Evolutionary conservation across 2,113 vertebrate genomes (phyloP).

Genomic region (Microcebus murinus): DNA sequence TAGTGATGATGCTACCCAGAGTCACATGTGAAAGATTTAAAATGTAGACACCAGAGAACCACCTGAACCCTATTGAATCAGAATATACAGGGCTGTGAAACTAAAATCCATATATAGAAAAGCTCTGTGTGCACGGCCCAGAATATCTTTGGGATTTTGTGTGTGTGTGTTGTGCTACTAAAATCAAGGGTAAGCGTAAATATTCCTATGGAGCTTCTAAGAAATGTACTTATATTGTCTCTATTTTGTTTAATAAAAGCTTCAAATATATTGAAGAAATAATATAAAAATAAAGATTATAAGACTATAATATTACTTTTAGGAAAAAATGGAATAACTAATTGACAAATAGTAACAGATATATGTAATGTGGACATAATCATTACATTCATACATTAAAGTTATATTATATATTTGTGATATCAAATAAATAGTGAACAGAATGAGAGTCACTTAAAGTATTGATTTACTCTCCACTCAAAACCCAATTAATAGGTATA

Average conservation of each 20-base stretch:
- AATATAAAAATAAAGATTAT: neutral
- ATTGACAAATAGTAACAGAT: conserved; percentile 5
- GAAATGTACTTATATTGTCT: neutral
- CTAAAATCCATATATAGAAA: neutral
- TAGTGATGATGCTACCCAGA: neutral
- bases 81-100: neutral
- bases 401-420: neutral
- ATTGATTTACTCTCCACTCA: neutral
- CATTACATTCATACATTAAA: neutral
- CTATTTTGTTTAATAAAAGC: neutral
- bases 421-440: neutral
- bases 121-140: neutral
- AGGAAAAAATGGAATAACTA: neutral
- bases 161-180: neutral
- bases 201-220: neutral
- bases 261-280: neutral
- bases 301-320: neutral
- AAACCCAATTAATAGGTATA: neutral
- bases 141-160: neutral
- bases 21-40: neutral
- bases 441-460: conserved; percentile 17
- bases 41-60: neutral
- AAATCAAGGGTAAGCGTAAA: neutral
- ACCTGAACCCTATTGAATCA: neutral
- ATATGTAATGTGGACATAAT: neutral